phyloP scores from a whole-genome alignment of 1,140 invertebrate genomes.

The Ips typographus region DNA sequence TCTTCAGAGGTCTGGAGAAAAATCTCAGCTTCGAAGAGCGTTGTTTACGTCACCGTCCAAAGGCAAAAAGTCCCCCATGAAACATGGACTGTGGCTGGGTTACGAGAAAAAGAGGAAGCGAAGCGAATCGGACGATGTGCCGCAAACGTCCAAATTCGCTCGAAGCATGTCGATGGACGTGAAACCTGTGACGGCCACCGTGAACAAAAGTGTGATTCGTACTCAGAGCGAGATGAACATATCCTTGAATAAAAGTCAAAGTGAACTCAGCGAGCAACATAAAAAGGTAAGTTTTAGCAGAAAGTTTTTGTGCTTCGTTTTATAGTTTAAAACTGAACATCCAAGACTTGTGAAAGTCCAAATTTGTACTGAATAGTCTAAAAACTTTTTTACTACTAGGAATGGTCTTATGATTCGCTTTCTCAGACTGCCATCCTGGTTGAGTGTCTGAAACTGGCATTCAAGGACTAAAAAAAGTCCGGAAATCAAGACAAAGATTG shows the following conservation, averaged over 20 bases:
- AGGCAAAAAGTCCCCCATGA: conserved; percentile 50
- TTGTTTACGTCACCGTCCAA: conserved; percentile 58
- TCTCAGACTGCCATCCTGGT: no score
- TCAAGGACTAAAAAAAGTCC: no score
- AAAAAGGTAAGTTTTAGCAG: conserved; percentile 58
- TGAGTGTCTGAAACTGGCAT: no score
- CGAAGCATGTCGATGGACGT: conserved; percentile 56
- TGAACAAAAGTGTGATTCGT: conserved; percentile 18
- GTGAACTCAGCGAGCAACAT: conserved; percentile 61
- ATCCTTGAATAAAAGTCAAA: conserved; percentile 24
- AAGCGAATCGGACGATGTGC: conserved; percentile 57
- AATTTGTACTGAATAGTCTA: no score
- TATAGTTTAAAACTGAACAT: no score
- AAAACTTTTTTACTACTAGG: no score
- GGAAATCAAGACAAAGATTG: no score
- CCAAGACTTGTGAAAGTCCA: no score
- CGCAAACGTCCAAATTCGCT: conserved; percentile 45
- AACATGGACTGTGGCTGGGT: conserved; percentile 35
- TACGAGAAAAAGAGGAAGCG: conserved; percentile 53
- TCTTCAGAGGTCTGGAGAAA: conserved; percentile 21
- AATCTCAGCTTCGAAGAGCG: conserved; percentile 55
- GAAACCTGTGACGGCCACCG: conserved; percentile 6
- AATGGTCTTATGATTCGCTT: no score
- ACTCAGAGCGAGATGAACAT: conserved; percentile 42
- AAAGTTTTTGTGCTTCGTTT: background rate